These are phyloP conservation scores for Chloropsis hardwickii DNA, from an alignment of 2,113 vertebrate genomes.

Conservation along the genomic window DNA sequence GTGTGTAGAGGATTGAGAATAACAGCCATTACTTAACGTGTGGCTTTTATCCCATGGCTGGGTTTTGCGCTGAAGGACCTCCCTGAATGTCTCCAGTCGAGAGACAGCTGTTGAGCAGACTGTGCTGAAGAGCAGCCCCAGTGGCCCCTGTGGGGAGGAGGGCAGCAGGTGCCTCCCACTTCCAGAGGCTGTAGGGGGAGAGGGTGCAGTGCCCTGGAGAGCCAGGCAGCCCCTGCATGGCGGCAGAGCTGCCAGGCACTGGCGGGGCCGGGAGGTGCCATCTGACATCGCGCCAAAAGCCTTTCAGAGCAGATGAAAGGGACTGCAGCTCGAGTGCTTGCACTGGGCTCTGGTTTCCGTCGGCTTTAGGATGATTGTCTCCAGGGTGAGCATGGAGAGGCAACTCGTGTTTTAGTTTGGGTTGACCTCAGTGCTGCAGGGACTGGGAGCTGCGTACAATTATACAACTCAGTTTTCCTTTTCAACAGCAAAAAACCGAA, in stretches of 20 bases:
- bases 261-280: fast-evolving
- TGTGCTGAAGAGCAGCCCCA: not conserved
- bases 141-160: not conserved
- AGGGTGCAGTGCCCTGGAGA: not conserved
- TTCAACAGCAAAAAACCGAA: fast-evolving
- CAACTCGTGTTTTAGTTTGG: not conserved
- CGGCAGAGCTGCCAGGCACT: not conserved
- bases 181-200: fast-evolving
- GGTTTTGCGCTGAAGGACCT: not conserved
- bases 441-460: not conserved
- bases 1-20: not conserved
- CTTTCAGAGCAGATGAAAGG: not conserved
- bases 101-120: not conserved
- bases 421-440: not conserved
- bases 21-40: not conserved
- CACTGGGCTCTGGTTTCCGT: fast-evolving
- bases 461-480: not conserved
- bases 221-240: fast-evolving
- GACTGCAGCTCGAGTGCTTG: not conserved
- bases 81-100: not conserved
- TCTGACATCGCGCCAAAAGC: not conserved
- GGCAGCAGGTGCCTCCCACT: not conserved
- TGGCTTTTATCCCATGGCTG: not conserved
- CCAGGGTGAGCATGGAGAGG: not conserved
- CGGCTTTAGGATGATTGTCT: not conserved